Evolutionary conservation across 2,113 vertebrate genomes (phyloP).

Genomic region (Lates calcarifer): DNA sequence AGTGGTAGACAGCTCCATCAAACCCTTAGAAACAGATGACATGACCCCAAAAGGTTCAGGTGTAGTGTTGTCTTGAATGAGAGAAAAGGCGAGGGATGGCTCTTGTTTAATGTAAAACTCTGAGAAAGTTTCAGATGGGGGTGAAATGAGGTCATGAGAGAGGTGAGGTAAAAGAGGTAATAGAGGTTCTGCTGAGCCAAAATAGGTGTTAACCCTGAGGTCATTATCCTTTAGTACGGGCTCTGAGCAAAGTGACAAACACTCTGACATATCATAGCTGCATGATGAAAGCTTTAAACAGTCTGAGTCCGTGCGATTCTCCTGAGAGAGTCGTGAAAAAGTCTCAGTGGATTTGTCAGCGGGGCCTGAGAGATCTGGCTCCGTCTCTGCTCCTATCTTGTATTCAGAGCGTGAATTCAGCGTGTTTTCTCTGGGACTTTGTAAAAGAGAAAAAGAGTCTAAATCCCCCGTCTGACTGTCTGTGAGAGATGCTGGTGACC

Average conservation of each 20-base stretch:
- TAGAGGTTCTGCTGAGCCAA: slow-evolving; percentile 21
- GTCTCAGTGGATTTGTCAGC: slow-evolving; percentile 6
- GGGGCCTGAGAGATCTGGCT: background rate
- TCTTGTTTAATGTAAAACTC: slow-evolving; percentile 17
- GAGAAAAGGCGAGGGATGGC: background rate
- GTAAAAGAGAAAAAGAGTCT: slow-evolving; percentile 7
- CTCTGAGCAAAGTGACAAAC: slow-evolving; percentile 25
- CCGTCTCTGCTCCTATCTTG: background rate
- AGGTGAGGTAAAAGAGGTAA: slow-evolving; percentile 42
- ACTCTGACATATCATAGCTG: slow-evolving; percentile 14
- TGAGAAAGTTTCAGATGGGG: slow-evolving; percentile 6
- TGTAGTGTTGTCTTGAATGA: slow-evolving; percentile 6
- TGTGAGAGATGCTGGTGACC: background rate
- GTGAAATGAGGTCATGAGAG: slow-evolving; percentile 20
- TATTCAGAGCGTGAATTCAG: slow-evolving; percentile 15
- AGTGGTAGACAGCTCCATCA: slow-evolving; percentile 4
- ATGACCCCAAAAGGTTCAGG: slow-evolving; percentile 8
- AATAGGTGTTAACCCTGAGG: slow-evolving; percentile 27
- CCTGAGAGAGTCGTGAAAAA: slow-evolving; percentile 15
- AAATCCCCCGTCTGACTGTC: slow-evolving; percentile 40
- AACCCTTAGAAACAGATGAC: slow-evolving; percentile 21
- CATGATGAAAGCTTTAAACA: slow-evolving; percentile 3
- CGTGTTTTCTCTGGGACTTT: slow-evolving; percentile 8
- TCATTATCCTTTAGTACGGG: slow-evolving; percentile 1
- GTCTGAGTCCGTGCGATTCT: background rate